Evolutionary conservation across 2,797 vertebrate species (phyloP), one percentile per base, ranked within the genome.

Genomic region (Prionace glauca): DNA sequence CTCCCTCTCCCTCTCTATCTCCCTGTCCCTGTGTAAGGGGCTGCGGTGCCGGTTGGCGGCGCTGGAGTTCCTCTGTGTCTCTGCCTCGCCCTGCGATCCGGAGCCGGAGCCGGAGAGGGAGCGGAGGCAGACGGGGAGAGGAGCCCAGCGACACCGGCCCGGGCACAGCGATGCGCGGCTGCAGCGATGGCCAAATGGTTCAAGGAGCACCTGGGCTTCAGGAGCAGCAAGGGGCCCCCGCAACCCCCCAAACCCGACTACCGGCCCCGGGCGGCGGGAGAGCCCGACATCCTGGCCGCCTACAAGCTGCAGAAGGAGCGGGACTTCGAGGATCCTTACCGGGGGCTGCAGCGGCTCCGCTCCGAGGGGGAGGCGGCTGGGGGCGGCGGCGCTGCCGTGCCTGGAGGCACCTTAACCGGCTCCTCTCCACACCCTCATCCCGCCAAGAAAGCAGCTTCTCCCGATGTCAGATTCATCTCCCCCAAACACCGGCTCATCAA

Each of bases 191-290:
- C 99, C 97, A 99, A 98, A 98, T 99, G 99, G 99, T 98, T 99
- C 97, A 99, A 98, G 97, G 99, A 99, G 97, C 98, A 99, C 97
- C 98, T 99, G 95, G 98, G 98, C 97, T 99, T 99, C 98, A 98
- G 98, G 97, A 98, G 98, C 97, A 97, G 98, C 98, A 99, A 99
- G 97, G 97, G 98, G 95, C 97, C 98, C 81, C 98, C 98, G 86
- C 98, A 98, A 97, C 99, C 98, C 92, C 98, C 99, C 79, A 99
- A 99, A 95, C 98, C 98, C 96, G 98, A 99, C 98, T 99, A 99
- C 98, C 97, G 98, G 96, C 97, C 98, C 96, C 98, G 98, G 97
- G 97, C 97, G 97, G 95, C 97, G 97, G 98, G 98, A 41, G 98
- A 98, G 96, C 99, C 99, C 96, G 99, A 99, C 97, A 99, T 99